These are phyloP conservation scores for Tamias sibiricus DNA, from an alignment of 2,113 vertebrate genomes.

Conservation along the genomic window DNA sequence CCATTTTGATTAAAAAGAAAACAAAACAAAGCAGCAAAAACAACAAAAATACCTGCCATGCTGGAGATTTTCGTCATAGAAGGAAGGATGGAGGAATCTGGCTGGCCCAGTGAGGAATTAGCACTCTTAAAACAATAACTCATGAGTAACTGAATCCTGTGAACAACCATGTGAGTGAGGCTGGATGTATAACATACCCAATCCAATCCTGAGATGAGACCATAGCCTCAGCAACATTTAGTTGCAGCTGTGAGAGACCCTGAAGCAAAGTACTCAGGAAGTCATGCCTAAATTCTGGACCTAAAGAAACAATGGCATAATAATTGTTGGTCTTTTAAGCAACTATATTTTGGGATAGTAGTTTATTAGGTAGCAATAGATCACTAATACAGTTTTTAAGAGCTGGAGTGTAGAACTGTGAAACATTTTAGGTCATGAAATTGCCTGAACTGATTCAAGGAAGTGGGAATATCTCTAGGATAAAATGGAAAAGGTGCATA, in stretches of 20 bases:
- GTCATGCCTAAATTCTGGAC: neutral
- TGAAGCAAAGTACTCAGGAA: neutral
- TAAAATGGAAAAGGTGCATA: neutral
- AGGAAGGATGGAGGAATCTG: neutral
- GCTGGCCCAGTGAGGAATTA: neutral
- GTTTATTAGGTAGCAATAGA: neutral
- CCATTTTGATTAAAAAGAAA: neutral
- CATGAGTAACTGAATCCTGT: neutral
- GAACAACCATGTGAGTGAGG: neutral
- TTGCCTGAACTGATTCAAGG: neutral
- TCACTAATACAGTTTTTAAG: neutral
- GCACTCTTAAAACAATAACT: neutral
- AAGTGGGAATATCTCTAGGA: neutral
- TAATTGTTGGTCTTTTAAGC: neutral
- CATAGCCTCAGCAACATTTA: neutral
- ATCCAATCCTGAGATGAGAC: neutral
- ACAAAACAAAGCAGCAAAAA: neutral
- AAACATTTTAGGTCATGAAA: neutral
- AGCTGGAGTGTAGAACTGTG: neutral
- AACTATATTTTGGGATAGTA: neutral
- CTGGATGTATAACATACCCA: neutral
- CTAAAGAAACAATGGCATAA: neutral
- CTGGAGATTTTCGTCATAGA: neutral
- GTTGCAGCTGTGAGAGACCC: neutral
- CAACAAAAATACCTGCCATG: neutral